phyloP scores from a whole-genome alignment of 37 sponge, comb jelly and placozoan species.

The Diacarnus erythraeanus region DNA sequence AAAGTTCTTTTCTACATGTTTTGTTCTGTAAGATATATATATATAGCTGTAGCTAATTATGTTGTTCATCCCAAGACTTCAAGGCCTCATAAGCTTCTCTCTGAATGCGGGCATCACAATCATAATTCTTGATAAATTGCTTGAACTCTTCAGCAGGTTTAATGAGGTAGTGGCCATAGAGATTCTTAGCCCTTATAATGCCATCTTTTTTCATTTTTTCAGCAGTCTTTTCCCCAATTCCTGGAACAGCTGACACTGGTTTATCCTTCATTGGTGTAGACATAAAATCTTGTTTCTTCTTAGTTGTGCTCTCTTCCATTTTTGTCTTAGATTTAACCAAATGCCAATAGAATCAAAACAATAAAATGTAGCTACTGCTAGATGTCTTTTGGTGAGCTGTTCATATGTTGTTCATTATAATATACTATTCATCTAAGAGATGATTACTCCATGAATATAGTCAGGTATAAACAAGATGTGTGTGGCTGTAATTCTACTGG shows the following conservation, averaged over 20 bases:
- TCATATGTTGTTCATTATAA: too few relatives aligned
- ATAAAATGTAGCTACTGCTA: constrained; percentile 82
- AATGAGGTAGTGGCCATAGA: background rate
- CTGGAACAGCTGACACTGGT: background rate
- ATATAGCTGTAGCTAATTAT: background rate
- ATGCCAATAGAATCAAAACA: too few relatives aligned
- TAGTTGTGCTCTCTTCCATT: background rate
- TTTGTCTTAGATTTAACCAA: too few relatives aligned
- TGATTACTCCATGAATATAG: too few relatives aligned
- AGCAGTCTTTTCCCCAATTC: background rate
- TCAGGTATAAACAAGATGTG: too few relatives aligned
- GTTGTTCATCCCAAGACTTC: constrained; percentile 87
- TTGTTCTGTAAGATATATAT: too few relatives aligned
- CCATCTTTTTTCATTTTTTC: background rate
- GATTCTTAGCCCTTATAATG: background rate
- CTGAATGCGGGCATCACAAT: background rate
- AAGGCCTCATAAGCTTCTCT: constrained; percentile 50
- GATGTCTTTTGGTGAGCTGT: constrained; percentile 85
- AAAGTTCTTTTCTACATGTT: too few relatives aligned
- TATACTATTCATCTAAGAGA: too few relatives aligned
- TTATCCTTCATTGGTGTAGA: background rate
- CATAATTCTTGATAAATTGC: background rate
- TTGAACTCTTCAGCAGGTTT: background rate
- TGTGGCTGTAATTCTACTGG: too few relatives aligned
- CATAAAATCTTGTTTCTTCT: background rate